A percentile compares a stretch with the other conserved stretches of the same genome.
These are phyloP conservation scores for Drosophila nigrodunni DNA, from an alignment of 1,140 invertebrate genomes.

Conservation along the genomic window DNA sequence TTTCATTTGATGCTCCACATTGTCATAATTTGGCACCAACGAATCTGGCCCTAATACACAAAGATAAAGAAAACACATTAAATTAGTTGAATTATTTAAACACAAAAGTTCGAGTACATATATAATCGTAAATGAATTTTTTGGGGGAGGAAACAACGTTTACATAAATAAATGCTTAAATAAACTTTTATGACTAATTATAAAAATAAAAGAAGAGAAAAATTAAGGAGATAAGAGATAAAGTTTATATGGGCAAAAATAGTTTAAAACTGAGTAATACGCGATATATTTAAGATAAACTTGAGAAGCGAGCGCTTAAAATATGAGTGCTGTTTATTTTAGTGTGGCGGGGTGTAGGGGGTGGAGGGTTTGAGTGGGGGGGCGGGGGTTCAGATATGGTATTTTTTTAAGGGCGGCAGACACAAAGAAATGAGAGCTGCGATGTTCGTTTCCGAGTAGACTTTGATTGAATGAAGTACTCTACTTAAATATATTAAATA, in stretches of 20 bases:
- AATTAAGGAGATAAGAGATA: background rate
- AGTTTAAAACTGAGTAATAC: constrained; percentile 47
- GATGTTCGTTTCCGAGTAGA: constrained; percentile 9
- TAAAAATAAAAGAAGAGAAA: constrained; percentile 20
- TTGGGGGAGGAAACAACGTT: constrained; percentile 55
- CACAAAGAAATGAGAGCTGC: constrained; percentile 35
- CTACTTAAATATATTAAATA: constrained; percentile 16
- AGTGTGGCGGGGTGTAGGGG: too few species aligned
- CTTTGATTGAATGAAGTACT: constrained; percentile 19
- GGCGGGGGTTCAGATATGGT: background rate
- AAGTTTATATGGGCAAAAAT: constrained; percentile 7
- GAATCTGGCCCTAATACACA: constrained; percentile 67
- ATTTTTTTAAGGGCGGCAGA: constrained; percentile 1
- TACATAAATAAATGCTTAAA: constrained; percentile 67
- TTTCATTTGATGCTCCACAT: constrained; percentile 78
- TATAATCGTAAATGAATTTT: constrained; percentile 19
- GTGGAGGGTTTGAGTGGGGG: constrained; percentile 7
- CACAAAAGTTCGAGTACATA: constrained; percentile 10
- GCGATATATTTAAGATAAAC: constrained; percentile 63
- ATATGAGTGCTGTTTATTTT: constrained; percentile 47
- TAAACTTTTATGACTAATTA: constrained; percentile 56
- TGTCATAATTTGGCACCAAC: constrained; percentile 84
- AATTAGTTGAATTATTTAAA: constrained; percentile 16
- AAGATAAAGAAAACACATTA: constrained; percentile 30
- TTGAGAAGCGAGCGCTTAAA: constrained; percentile 68